A percentile compares a stretch with the other conserved stretches of the same genome.
phyloP scores from a whole-genome alignment of 2,113 vertebrate species.

The mouse (Mus musculus) region GRCm39 chr12:36732001-36732500 shows the following conservation, averaged over 20 bases:
- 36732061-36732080: background rate
- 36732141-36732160: background rate
- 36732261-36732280: background rate
- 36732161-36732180: background rate
- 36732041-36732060: background rate
- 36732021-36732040: background rate
- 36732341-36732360: slow-evolving; percentile 43
- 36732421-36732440: slow-evolving; percentile 30
- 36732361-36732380: slow-evolving; percentile 17
- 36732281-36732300: background rate
- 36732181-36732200: background rate
- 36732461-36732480: slow-evolving; percentile 41
- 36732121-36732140: background rate
- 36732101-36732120: background rate
- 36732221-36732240: slow-evolving; percentile 44
- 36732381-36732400: slow-evolving; percentile 48
- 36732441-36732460: slow-evolving; percentile 62
- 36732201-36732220: background rate
- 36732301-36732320: background rate
- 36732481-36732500: slow-evolving; percentile 62
- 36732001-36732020: background rate
- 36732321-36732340: background rate
- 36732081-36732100: background rate
- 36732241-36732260: slow-evolving; percentile 33
- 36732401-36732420: slow-evolving; percentile 31